A percentile compares a stretch with the other conserved stretches of the same genome.
These are phyloP conservation scores for Brachionus manjavacas DNA, from an alignment of 1,140 invertebrate species.

Conservation along the genomic window DNA sequence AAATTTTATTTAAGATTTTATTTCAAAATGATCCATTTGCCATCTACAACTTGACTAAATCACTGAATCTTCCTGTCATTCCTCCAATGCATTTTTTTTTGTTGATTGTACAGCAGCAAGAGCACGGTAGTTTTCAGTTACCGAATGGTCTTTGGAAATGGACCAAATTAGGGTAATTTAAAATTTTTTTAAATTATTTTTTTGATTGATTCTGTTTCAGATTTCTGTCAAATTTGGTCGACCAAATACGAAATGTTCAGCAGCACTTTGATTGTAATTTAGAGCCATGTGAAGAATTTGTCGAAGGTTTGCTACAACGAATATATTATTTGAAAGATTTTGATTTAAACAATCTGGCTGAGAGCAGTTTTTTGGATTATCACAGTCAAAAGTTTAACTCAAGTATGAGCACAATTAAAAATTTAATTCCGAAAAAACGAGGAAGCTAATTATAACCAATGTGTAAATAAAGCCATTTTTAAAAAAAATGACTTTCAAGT, in stretches of 20 bases:
- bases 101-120: constrained; percentile 35
- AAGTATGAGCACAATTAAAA: constrained; percentile 20
- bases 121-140: constrained; percentile 24
- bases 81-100: constrained; percentile 40
- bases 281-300: constrained; percentile 28
- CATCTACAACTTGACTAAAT: constrained; percentile 19
- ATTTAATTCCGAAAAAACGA: constrained; percentile 7
- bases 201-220: not conserved
- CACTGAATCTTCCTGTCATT: constrained; percentile 19
- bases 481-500: not conserved
- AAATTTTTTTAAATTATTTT: not conserved
- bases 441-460: not conserved
- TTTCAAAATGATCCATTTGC: constrained; percentile 40
- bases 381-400: constrained; percentile 35
- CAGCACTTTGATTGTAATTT: constrained; percentile 36
- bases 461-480: not conserved
- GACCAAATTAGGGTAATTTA: constrained; percentile 23
- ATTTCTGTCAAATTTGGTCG: constrained; percentile 25
- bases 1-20: not conserved
- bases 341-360: constrained; percentile 30
- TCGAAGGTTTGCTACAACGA: constrained; percentile 25
- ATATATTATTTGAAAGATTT: constrained; percentile 38
- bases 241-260: constrained; percentile 39
- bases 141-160: constrained; percentile 38
- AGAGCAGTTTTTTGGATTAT: constrained; percentile 22